Base-by-base conservation (phyloP, 1,140 invertebrate genomes). In the Conopomorpha cramerella region DNA sequence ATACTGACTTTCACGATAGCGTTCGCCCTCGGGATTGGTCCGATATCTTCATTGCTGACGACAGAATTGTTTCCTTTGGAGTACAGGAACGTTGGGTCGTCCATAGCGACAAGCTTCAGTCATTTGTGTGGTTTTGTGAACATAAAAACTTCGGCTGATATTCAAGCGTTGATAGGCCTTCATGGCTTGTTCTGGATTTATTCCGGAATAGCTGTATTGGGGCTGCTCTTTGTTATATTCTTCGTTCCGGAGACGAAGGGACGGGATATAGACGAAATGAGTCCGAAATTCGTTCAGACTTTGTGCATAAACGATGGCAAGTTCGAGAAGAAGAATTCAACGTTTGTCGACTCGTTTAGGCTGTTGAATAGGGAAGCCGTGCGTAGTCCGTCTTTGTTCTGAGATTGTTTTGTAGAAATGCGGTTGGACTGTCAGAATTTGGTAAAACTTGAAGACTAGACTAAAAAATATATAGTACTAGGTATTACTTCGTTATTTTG, bases 211-310 rank as follows among this genome's bases (percentile, higher is more conserved):
- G 88, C 91, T 0, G 82, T 93, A 1, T 81, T 89, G 39, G 92
- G 92, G 14, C 77, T 94, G 1, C 82, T 93, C 36, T 91, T 95
- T 60, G 85, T 95, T 4, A 86, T 90, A 1, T 84, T 90, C 38
- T 90, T 89, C 52, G 89, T 96, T 2, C 93, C 93, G 0, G 94
- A 96, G 67, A 96, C 93, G 1, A 93, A 92, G 64, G 92, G 92
- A 0, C 84, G 86, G 31, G 88, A 88, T 49, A 82, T 96, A 37
- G 91, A 95, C 53, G 92, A 95, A 72, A 93, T 95, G 84, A 85
- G 89, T 54, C 82, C 86, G 8, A 83, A 84, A 29, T 85, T 84
- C 49, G 81, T 83, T 0, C 81, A 84, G 50, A 78, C 77, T 17
- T 48, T 79, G 11, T 77, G 71, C 52, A 77, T 77, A 25, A 79